Evolutionary conservation across 2,113 vertebrate species (phyloP), one percentile per base, ranked within the genome.

Genomic region (Pteruthius melanotis): DNA sequence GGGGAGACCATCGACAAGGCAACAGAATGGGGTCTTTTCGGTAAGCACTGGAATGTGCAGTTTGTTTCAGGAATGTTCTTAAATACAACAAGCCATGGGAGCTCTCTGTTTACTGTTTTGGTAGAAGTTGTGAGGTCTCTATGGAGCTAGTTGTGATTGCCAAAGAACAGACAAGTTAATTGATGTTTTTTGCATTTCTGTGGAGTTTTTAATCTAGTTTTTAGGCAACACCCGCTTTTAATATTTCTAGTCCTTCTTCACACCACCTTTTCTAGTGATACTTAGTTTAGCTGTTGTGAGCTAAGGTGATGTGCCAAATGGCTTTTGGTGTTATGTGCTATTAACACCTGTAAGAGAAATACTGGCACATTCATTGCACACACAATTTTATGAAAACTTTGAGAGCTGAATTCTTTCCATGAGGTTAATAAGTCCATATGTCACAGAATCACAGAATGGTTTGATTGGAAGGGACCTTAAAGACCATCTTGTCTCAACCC

Each of bases 1-100:
- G 99, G 99, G 98, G 99, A 94, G 98, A 99, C 96, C 98, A 98
- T 96, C 98, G 99, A 59, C 97, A 98, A 92, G 98, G 98, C 95
- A 98, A 98, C 87, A 98, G 99, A 95, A 98, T 98, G 96, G 98
- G 98, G 56, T 98, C 98, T 72, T 99, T 99, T 97, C 98, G 99
- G 99, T 99, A 98, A 99, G 98, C 42, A 8, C 74, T 80, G 45
- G 49, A 83, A 87, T 71, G 53, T 83, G 22, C 54, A 35, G 47
- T 83, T 81, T 83, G 22, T 76, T 94, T 87, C 52, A 68, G 63
- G 27, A 53, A 14, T 6, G 1, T 71, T 79, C 16, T 71, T 24
- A 52, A 42, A 20, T 63, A 19, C n/a, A 40, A 1, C 39, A 49
- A 90, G 26, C n/a, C 47, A 5, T 10, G 37, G 37, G 42, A 78